These are phyloP conservation scores for Mya arenaria DNA, from an alignment of 1,140 invertebrate species.

Conservation along the genomic window DNA sequence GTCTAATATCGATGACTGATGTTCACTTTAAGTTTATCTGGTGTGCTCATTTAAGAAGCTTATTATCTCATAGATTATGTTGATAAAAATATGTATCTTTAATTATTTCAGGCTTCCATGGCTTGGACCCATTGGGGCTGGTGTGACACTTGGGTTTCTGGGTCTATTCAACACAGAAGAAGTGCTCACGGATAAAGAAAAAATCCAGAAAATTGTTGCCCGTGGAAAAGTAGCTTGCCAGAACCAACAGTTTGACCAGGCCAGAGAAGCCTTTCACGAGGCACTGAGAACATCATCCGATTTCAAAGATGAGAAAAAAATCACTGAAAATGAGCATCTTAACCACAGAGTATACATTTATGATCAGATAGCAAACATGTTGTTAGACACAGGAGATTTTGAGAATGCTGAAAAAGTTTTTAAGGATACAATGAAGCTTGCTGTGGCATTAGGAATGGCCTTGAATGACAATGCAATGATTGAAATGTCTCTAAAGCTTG, in stretches of 20 bases:
- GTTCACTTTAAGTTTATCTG: too few relatives aligned
- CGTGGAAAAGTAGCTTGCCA: slow-evolving; percentile 62
- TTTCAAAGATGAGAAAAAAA: slow-evolving; percentile 62
- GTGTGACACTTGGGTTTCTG: slow-evolving; percentile 43
- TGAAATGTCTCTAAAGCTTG: slow-evolving; percentile 87
- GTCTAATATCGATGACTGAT: too few relatives aligned
- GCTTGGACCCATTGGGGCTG: too few relatives aligned
- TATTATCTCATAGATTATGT: too few relatives aligned
- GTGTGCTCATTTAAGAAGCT: too few relatives aligned
- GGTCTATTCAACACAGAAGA: slow-evolving; percentile 55
- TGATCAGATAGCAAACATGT: slow-evolving; percentile 95
- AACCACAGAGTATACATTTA: slow-evolving; percentile 92
- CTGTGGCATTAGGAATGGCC: slow-evolving; percentile 85
- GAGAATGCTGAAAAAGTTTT: slow-evolving; percentile 93
- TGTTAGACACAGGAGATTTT: slow-evolving; percentile 88
- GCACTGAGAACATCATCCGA: slow-evolving; percentile 67
- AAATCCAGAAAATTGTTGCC: slow-evolving; percentile 57
- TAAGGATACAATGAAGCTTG: slow-evolving; percentile 88
- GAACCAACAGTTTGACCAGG: slow-evolving; percentile 61
- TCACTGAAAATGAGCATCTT: slow-evolving; percentile 65
- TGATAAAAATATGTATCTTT: too few relatives aligned
- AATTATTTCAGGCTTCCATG: too few relatives aligned
- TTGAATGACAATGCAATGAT: slow-evolving; percentile 89
- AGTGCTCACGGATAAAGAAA: slow-evolving; percentile 58
- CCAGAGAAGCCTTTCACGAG: slow-evolving; percentile 74